Evolutionary conservation across 2,888 invertebrate species (phyloP).

Genomic region (Ferdinandea cuprea): DNA sequence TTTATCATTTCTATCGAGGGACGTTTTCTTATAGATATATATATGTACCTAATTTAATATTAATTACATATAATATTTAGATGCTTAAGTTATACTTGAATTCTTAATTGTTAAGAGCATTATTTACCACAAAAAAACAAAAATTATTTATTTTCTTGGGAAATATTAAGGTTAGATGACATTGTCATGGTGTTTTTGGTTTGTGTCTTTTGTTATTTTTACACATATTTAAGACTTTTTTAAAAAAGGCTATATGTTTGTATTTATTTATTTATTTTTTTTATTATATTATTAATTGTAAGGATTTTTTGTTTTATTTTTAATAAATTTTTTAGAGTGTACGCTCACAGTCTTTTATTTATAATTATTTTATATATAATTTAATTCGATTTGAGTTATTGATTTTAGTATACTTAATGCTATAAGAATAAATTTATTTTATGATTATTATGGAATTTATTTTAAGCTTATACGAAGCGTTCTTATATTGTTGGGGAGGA

Average conservation of each 20-base stretch:
- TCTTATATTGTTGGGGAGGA: constrained; percentile 9
- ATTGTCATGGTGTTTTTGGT: constrained; percentile 38
- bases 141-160: constrained; percentile 5
- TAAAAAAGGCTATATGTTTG: constrained; percentile 22
- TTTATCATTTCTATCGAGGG: constrained; percentile 48
- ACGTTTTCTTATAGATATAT: constrained; percentile 46
- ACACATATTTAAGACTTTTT: constrained; percentile 20
- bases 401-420: neutral
- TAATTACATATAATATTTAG: constrained; percentile 5
- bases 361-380: constrained; percentile 54
- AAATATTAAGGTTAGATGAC: constrained; percentile 26
- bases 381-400: constrained; percentile 23
- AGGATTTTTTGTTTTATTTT: neutral
- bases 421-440: constrained; percentile 1
- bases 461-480: neutral
- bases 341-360: constrained; percentile 70
- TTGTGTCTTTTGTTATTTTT: constrained; percentile 8
- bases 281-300: neutral
- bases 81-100: neutral
- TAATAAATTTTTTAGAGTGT: constrained; percentile 63
- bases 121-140: constrained; percentile 1
- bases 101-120: constrained; percentile 36
- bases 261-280: constrained; percentile 3
- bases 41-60: constrained; percentile 19
- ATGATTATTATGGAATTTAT: neutral